Evolutionary conservation across 2,888 invertebrate genomes (phyloP), one percentile per base, ranked within the genome.

Genomic region (Oligia fasciuncula): DNA sequence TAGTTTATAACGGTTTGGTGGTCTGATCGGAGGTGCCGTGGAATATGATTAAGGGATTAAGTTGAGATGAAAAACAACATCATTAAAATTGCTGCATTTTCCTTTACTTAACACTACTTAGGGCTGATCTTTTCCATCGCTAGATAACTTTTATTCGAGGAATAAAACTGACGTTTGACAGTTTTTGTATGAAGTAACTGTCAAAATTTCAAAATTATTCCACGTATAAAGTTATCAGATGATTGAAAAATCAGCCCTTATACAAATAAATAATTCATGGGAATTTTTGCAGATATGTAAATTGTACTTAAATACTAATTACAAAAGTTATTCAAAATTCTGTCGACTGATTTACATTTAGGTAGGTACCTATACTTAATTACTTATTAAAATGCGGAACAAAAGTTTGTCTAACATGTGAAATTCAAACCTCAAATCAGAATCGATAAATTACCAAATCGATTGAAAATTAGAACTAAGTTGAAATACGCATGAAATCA

Each of bases 41-140:
- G 9, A 66, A 66, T 66, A 14, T 14, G 17, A 62, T 68, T 43
- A 72, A 9, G 14, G 60, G 49, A 81, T 79, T 51, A 51, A 40
- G 35, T 60, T 51, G 9, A 14, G 14, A 29, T 9, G 6, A 49
- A 4, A 1, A 29, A 40, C 23, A 13, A 8, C 23, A 13, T 17
- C 4, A 17, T 13, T 40, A 6, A 40, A 66, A 66, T 40, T 40
- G 65, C 19, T 23, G 23, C 11, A 19, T 23, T 40, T 40, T 65
- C 19, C 19, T 40, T 40, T 2, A 40, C 19, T 11, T 19, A 19
- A 40, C 23, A 14, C 40, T n/a, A 29, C 29, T 29, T 29, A 29
- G 29, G 29, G 29, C 29, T 29, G 29, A 29, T 29, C 29, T 29
- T 29, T 29, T 29, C 29, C 29, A 29, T 29, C 29, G 29, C 29